Conservation (phyloP, 2,113 vertebrate genomes). For the Alectura lathami region DNA sequence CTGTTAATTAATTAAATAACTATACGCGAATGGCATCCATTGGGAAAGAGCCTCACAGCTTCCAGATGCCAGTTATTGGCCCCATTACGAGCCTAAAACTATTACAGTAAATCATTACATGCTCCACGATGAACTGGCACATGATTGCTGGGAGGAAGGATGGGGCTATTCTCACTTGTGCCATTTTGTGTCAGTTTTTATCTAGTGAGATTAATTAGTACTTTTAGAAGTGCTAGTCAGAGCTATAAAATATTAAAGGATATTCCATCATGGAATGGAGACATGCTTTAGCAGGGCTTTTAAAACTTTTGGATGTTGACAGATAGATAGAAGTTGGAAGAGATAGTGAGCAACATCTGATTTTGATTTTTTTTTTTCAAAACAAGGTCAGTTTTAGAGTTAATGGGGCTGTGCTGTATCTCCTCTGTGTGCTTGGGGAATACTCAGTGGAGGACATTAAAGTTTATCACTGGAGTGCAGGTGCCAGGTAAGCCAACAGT, state of each 20-base stretch:
- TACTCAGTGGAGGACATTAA: constrained; percentile 37
- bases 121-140: constrained; percentile 68
- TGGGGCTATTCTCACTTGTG: constrained; percentile 61
- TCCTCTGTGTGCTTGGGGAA: neutral
- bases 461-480: constrained; percentile 50
- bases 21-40: constrained; percentile 64
- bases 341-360: constrained; percentile 15
- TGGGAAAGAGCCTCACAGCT: constrained; percentile 66
- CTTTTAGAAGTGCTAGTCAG: constrained; percentile 65
- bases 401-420: neutral
- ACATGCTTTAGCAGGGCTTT: constrained; percentile 33
- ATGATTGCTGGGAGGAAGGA: constrained; percentile 45
- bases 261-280: constrained; percentile 32
- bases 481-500: constrained; percentile 68
- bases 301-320: neutral
- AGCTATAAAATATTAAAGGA: constrained; percentile 69
- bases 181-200: constrained; percentile 70
- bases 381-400: constrained; percentile 19
- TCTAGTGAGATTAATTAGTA: constrained; percentile 77
- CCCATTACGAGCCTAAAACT: constrained; percentile 55
- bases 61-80: constrained; percentile 74
- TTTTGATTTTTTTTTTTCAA: neutral
- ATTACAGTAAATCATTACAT: constrained; percentile 64
- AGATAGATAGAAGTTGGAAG: neutral
- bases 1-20: constrained; percentile 75